A percentile compares a stretch with the other conserved stretches of the same genome.
Evolutionary conservation across 2,113 vertebrate species (phyloP).

Genomic region (Paratilapia polleni): DNA sequence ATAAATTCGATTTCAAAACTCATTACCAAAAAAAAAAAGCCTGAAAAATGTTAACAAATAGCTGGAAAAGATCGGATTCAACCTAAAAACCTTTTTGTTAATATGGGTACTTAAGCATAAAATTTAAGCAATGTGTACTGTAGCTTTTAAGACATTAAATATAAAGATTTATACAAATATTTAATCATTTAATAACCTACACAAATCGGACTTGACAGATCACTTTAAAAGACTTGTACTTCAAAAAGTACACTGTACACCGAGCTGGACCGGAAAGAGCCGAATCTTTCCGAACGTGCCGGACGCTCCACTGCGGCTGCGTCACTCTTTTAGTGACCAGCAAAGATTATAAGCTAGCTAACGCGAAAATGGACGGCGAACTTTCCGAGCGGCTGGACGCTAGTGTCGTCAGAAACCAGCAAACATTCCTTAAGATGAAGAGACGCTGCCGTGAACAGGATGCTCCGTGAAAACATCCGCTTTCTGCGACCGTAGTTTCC

Average conservation of each 20-base stretch:
- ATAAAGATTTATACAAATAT: no score
- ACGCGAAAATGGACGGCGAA: slow-evolving; percentile 36
- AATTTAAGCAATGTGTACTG: no score
- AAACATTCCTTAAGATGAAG: not conserved
- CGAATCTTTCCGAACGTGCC: slow-evolving; percentile 62
- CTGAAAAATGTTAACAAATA: no score
- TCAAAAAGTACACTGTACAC: no score
- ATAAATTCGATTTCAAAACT: no score
- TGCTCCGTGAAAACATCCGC: not conserved
- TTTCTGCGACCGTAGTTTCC: slow-evolving; percentile 19
- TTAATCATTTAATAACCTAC: no score
- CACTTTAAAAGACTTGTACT: no score
- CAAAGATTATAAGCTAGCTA: slow-evolving; percentile 66
- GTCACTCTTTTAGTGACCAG: slow-evolving; percentile 65
- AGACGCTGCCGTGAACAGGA: not conserved
- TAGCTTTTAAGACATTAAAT: no score
- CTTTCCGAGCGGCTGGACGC: not conserved
- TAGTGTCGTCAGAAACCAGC: not conserved
- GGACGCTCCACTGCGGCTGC: slow-evolving; percentile 70
- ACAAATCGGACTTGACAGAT: not conserved
- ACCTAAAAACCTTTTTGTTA: no score
- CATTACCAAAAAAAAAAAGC: no score
- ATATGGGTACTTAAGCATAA: no score
- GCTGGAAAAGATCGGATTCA: no score
- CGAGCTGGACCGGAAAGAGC: slow-evolving; percentile 33